Evolutionary conservation across 2,888 invertebrate genomes (phyloP).

Genomic region (Hoplodrina ambigua): DNA sequence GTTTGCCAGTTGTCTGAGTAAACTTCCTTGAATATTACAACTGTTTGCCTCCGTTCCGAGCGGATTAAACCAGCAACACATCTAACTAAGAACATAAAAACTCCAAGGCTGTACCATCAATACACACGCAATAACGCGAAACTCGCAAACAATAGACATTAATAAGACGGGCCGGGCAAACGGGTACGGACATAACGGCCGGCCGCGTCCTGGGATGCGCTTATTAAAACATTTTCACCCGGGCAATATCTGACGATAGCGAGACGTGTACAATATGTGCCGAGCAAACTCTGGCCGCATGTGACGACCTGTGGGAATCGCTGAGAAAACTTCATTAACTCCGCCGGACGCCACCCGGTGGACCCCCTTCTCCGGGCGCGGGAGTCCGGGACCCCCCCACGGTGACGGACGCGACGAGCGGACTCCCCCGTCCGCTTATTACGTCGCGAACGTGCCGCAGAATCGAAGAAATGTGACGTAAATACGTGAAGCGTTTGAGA

Average conservation of each 20-base stretch:
- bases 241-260: conserved; percentile 86
- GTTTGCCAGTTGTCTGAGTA: conserved; percentile 9
- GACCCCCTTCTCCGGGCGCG: conserved; percentile 57
- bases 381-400: conserved; percentile 64
- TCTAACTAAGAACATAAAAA: conserved; percentile 65
- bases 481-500: conserved; percentile 84
- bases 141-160: conserved; percentile 89
- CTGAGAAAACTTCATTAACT: conserved; percentile 91
- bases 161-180: conserved; percentile 83
- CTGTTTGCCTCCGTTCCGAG: conserved; percentile 12
- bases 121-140: conserved; percentile 85
- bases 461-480: conserved; percentile 90
- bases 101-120: conserved; percentile 70
- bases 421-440: conserved; percentile 87
- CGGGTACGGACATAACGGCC: conserved; percentile 77
- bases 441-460: conserved; percentile 89
- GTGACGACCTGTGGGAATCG: conserved; percentile 91
- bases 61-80: conserved; percentile 48
- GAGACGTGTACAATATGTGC: conserved; percentile 89
- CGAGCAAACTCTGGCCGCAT: conserved; percentile 87
- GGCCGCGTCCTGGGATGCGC: conserved; percentile 84
- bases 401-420: conserved; percentile 81
- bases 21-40: conserved; percentile 28
- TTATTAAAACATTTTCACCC: conserved; percentile 90
- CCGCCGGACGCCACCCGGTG: conserved; percentile 78